Conservation (phyloP, 2,113 vertebrate genomes). For the Notiomystis cincta region DNA sequence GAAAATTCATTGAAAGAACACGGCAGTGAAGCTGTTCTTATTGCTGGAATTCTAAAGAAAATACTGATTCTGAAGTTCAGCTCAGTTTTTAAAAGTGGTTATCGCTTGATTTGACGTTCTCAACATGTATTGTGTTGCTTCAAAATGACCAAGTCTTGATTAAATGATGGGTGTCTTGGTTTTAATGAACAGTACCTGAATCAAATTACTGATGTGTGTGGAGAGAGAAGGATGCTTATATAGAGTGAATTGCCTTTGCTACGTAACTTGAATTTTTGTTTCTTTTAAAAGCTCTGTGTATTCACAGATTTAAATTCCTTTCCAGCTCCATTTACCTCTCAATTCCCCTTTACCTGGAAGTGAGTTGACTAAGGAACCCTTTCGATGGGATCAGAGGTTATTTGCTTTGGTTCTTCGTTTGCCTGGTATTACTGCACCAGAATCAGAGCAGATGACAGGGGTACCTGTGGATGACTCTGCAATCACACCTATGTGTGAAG, state of each 20-base stretch:
- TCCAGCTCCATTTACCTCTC: conserved; percentile 90
- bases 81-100: background rate
- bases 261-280: background rate
- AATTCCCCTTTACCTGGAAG: conserved; percentile 92
- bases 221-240: background rate
- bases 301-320: conserved; percentile 9
- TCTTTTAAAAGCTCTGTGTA: background rate
- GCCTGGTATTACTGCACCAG: conserved; percentile 81
- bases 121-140: background rate
- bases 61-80: background rate
- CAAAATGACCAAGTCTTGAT: background rate
- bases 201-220: background rate
- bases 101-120: background rate
- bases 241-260: background rate
- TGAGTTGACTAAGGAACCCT: conserved; percentile 93
- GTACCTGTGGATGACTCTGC: conserved; percentile 89
- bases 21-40: background rate
- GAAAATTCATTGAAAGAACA: background rate
- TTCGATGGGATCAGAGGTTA: conserved; percentile 93
- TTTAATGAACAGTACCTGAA: background rate
- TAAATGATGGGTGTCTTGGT: background rate
- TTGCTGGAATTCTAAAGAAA: background rate
- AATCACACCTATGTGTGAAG: conserved; percentile 94
- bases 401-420: conserved; percentile 89
- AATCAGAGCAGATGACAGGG: conserved; percentile 82